phyloP scores from a whole-genome alignment of 2,113 vertebrate genomes.

The Dinomys branickii region DNA sequence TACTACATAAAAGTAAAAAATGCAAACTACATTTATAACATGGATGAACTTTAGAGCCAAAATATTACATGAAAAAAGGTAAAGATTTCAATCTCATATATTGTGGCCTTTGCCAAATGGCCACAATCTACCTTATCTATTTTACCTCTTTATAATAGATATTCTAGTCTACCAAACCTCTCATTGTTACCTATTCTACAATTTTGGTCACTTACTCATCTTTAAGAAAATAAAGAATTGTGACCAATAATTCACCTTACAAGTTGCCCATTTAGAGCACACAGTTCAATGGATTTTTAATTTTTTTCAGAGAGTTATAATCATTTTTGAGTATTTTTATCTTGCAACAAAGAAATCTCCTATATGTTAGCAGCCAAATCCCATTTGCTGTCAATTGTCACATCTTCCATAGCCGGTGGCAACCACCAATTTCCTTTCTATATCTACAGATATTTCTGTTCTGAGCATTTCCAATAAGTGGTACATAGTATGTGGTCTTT shows the following conservation, averaged over 20 bases:
- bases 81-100: not conserved
- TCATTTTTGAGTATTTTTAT: not conserved
- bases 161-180: not conserved
- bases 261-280: not conserved
- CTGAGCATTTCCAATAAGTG: not conserved
- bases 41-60: not conserved
- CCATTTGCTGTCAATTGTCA: not conserved
- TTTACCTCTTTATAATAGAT: not conserved
- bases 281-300: not conserved
- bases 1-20: not conserved
- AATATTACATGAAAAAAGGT: not conserved
- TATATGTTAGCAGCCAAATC: not conserved
- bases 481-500: not conserved
- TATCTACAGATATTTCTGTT: not conserved
- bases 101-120: not conserved
- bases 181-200: not conserved
- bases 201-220: not conserved
- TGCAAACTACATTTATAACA: not conserved
- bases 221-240: not conserved
- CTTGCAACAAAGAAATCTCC: not conserved
- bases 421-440: not conserved
- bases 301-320: not conserved
- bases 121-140: not conserved
- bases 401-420: not conserved
- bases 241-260: not conserved